These are phyloP conservation scores for Callionymus lyra DNA, from an alignment of 2,113 vertebrate species.

Conservation along the genomic window DNA sequence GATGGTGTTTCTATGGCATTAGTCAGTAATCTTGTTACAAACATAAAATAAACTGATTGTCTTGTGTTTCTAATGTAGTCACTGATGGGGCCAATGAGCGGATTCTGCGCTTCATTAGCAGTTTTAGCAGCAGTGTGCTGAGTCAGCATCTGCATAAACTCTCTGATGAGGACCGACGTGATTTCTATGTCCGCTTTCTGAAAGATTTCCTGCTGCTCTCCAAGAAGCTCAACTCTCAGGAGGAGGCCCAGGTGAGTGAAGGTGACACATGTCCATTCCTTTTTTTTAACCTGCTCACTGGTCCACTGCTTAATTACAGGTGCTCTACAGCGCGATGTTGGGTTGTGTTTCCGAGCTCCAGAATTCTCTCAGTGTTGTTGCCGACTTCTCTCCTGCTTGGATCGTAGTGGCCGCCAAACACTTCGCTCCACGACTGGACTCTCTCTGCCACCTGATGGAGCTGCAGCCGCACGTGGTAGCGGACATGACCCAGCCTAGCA, in stretches of 20 bases:
- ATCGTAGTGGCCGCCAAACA: slow-evolving; percentile 43
- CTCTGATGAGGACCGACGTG: slow-evolving; percentile 57
- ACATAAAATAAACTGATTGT: too few relatives aligned
- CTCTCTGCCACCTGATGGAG: slow-evolving; percentile 48
- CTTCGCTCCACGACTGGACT: slow-evolving; percentile 49
- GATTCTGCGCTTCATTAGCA: too few relatives aligned
- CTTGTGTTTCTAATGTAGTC: too few relatives aligned
- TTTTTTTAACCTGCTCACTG: too few relatives aligned
- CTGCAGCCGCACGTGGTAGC: slow-evolving; percentile 42
- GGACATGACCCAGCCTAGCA: slow-evolving; percentile 3
- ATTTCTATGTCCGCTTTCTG: slow-evolving; percentile 72
- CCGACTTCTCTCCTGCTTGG: slow-evolving; percentile 59
- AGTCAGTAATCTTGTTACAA: too few relatives aligned
- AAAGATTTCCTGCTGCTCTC: slow-evolving; percentile 80
- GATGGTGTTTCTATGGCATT: too few relatives aligned
- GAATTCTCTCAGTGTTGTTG: slow-evolving; percentile 3
- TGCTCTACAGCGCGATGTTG: slow-evolving; percentile 39
- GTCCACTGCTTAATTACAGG: slow-evolving; percentile 16
- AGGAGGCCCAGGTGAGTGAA: slow-evolving; percentile 67
- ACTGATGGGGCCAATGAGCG: too few relatives aligned
- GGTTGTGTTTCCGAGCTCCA: slow-evolving; percentile 56
- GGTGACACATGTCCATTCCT: too few relatives aligned
- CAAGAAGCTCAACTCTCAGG: slow-evolving; percentile 56
- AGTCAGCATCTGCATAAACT: slow-evolving; percentile 65
- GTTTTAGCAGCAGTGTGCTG: slow-evolving; percentile 24